phyloP scores from a whole-genome alignment of 1,140 invertebrate species.

The Bombus sylvicola region DNA sequence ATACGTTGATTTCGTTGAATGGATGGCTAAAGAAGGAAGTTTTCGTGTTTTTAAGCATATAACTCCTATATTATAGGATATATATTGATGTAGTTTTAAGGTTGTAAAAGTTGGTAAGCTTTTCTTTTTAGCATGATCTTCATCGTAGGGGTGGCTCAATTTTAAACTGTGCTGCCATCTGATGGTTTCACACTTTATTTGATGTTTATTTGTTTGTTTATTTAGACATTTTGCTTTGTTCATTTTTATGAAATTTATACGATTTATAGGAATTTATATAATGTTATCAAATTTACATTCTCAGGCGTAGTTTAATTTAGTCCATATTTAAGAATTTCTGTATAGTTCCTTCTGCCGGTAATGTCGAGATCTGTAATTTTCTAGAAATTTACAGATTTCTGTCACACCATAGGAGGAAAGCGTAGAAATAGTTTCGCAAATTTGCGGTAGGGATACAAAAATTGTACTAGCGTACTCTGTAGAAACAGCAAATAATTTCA shows the following conservation, averaged over 20 bases:
- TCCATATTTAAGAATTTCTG: no score
- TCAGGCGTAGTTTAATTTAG: not conserved
- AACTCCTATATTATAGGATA: no score
- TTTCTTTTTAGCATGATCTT: not conserved
- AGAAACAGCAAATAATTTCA: not conserved
- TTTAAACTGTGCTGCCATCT: conserved; percentile 25
- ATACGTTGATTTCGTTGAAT: no score
- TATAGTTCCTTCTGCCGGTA: not conserved
- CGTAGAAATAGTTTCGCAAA: not conserved
- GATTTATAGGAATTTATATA: not conserved
- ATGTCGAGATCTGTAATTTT: not conserved
- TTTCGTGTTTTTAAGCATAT: not conserved
- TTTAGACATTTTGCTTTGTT: no score
- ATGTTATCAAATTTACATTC: not conserved
- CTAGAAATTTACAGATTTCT: not conserved
- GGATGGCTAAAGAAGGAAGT: not conserved
- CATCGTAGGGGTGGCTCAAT: no score
- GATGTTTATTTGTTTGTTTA: not conserved
- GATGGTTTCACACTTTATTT: not conserved
- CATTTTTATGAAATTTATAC: no score
- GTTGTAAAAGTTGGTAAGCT: not conserved
- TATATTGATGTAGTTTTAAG: not conserved
- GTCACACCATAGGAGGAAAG: not conserved
- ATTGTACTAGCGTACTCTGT: no score
- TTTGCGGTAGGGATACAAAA: no score